A percentile compares a stretch with the other conserved stretches of the same genome.
These are phyloP conservation scores for Dolichoris vasculosae DNA, from an alignment of 1,140 invertebrate genomes.

Conservation along the genomic window DNA sequence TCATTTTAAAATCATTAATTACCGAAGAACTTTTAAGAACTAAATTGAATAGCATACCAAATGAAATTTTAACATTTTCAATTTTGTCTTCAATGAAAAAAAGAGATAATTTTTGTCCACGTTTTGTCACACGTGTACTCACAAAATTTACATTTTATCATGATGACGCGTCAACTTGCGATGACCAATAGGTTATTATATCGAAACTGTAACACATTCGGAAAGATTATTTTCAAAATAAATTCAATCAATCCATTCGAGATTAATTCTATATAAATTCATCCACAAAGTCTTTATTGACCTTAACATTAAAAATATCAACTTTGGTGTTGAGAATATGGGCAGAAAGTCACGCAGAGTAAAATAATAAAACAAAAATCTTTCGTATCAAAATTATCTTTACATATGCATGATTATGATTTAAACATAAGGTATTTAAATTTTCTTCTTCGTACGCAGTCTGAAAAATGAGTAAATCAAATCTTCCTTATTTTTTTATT, in stretches of 20 bases:
- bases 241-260: background rate
- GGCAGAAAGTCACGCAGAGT: background rate
- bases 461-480: background rate
- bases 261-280: background rate
- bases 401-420: background rate
- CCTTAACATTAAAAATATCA: background rate
- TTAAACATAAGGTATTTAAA: background rate
- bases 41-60: background rate
- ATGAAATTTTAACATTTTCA: background rate
- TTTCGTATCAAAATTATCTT: background rate
- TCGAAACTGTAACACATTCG: background rate
- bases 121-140: background rate
- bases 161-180: background rate
- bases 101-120: background rate
- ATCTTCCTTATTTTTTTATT: background rate
- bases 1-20: background rate
- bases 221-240: background rate
- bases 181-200: background rate
- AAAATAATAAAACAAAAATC: background rate
- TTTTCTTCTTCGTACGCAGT: background rate
- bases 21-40: background rate
- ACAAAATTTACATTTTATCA: constrained; percentile 12
- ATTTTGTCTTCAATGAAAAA: background rate
- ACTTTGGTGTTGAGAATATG: background rate
- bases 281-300: background rate